Base-by-base conservation (phyloP, 2,888 invertebrate species). In the Zygogramma bicolorata region DNA sequence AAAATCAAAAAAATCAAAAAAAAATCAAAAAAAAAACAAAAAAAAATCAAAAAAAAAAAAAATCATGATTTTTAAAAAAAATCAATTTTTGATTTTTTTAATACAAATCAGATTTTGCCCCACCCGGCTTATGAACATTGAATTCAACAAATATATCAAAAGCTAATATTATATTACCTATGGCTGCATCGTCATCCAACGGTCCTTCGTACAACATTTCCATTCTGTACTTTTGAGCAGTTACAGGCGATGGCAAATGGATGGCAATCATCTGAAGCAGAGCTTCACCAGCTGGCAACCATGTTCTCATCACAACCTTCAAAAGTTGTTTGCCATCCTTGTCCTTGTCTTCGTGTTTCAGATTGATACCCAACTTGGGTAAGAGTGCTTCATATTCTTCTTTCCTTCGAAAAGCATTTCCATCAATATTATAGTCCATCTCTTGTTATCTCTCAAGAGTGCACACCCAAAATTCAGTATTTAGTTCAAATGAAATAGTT, bases 191-290 rank as follows among this genome's bases (percentile, higher is more conserved):
- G 86, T 99, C 99, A 85, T 99, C 98, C 75, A 92, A 93, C 68
- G 99, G 98, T 83, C 99, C 99, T 89, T 99, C 99, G 88, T 99
- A 99, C 89, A 99, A 90, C 95, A 99, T 95, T 90, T 99, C 99
- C 96, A 97, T 97, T 90, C 99, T 94, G 91, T 99, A 99, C 88
- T 95, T 97, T 90, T 99, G 99, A 68, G 99, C 99, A 72, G 97
- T 96, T 66, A 99, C 99, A 2, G 99, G 99, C 29, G 99, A 99
- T 73, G 99, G 99, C 87, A 99, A 90, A 87, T 99, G 99, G 87
- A 99, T 98, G 89, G 98, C 97, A 89, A 99, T 99, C 99, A 99
- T 99, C 92, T 99, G 98, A 90, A 99, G 96, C 84, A 99, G 90
- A 84, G 99, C 97, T 88, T 99, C 99, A 81, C 99, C 99, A 86